A percentile compares a stretch with the other conserved stretches of the same genome.
Conservation (phyloP, 2,888 invertebrate genomes). For the Gymnoscelis rufifasciata region DNA sequence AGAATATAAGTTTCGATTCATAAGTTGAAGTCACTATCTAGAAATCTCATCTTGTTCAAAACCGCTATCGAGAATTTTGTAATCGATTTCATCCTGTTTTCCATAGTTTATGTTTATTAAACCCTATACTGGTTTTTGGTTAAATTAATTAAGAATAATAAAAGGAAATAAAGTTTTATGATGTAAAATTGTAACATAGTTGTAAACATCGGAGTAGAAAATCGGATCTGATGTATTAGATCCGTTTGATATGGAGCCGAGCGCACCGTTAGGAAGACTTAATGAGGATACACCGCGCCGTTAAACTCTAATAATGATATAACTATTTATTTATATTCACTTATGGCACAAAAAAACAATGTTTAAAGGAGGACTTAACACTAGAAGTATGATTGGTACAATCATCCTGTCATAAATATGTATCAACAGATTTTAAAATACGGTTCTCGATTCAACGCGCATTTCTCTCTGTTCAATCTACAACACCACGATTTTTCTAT, state of each 20-base stretch:
- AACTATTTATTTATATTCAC: too few relatives aligned
- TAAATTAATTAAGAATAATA: conserved; percentile 60
- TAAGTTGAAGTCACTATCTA: neutral
- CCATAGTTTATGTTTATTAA: conserved; percentile 35
- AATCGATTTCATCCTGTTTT: conserved; percentile 27
- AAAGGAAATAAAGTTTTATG: conserved; percentile 64
- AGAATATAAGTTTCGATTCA: too few relatives aligned
- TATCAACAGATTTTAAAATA: too few relatives aligned
- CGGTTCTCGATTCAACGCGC: too few relatives aligned
- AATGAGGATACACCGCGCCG: conserved; percentile 49
- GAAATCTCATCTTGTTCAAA: neutral
- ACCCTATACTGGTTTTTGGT: conserved; percentile 42
- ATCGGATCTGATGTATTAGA: conserved; percentile 64
- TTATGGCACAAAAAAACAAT: too few relatives aligned
- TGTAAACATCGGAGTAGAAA: conserved; percentile 71
- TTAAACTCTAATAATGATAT: too few relatives aligned
- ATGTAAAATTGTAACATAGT: conserved; percentile 71
- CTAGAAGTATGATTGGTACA: too few relatives aligned
- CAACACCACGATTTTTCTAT: too few relatives aligned
- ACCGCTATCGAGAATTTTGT: conserved; percentile 16
- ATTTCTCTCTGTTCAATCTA: too few relatives aligned
- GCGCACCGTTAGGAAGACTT: conserved; percentile 27
- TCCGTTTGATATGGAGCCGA: conserved; percentile 52
- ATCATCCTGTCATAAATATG: too few relatives aligned
- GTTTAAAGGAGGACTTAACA: too few relatives aligned